phyloP scores from a whole-genome alignment of 2,888 invertebrate genomes.

The Drosophila anomelani region DNA sequence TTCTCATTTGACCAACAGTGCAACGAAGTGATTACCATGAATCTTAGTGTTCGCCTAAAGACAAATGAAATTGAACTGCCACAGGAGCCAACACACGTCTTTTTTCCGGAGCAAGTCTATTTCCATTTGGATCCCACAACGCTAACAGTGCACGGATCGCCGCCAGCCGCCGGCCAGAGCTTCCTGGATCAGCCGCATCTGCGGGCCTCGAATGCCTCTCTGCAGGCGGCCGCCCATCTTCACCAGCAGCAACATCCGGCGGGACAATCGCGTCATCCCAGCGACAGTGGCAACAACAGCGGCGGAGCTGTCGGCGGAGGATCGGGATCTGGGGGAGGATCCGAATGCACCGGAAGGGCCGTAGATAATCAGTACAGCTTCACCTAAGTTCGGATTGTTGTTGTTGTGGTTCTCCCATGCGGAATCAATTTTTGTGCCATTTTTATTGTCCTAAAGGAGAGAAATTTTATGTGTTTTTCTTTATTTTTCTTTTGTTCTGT shows the following conservation, averaged over 20 bases:
- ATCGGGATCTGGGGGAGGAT: constrained; percentile 34
- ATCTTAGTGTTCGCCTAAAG: constrained; percentile 85
- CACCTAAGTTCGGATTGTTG: constrained; percentile 85
- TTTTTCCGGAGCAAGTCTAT: constrained; percentile 75
- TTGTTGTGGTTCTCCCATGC: constrained; percentile 41
- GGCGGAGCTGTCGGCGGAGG: constrained; percentile 35
- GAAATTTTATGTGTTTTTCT: constrained; percentile 56
- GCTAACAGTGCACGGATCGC: constrained; percentile 64
- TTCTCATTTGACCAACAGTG: constrained; percentile 81
- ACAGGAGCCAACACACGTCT: constrained; percentile 76
- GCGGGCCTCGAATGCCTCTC: constrained; percentile 77
- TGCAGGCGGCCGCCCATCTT: constrained; percentile 63
- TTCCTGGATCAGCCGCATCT: constrained; percentile 70
- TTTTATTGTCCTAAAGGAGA: constrained; percentile 52
- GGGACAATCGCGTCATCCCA: constrained; percentile 30
- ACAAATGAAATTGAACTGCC: constrained; percentile 85
- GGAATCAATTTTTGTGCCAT: constrained; percentile 75
- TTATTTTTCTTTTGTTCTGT: constrained; percentile 5
- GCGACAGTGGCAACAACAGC: constrained; percentile 46
- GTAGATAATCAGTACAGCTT: constrained; percentile 94
- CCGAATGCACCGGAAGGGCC: constrained; percentile 86
- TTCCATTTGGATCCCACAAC: constrained; percentile 76
- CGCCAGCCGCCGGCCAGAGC: constrained; percentile 56
- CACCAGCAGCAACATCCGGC: constrained; percentile 43
- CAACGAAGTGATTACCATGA: constrained; percentile 85